phyloP scores from a whole-genome alignment of 2,113 vertebrate species.

The Gallinago undulata region DNA sequence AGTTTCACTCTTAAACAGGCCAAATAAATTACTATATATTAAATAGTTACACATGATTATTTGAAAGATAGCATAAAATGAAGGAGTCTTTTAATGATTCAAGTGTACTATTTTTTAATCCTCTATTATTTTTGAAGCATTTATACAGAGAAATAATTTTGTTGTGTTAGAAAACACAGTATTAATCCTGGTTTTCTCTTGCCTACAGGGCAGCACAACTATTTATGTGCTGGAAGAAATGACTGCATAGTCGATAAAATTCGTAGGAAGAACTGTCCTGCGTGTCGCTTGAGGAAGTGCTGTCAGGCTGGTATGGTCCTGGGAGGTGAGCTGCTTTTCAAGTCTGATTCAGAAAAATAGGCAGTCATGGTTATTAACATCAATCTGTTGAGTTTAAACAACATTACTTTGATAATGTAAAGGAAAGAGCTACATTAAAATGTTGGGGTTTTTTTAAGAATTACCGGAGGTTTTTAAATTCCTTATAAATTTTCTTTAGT shows the following conservation, averaged over 20 bases:
- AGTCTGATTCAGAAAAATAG: background rate
- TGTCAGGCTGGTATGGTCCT: slow-evolving; percentile 98
- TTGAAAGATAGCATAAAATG: background rate
- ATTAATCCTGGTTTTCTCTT: background rate
- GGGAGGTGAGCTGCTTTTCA: slow-evolving; percentile 83
- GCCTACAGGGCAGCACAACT: slow-evolving; percentile 91
- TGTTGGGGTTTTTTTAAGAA: background rate
- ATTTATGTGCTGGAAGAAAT: slow-evolving; percentile 96
- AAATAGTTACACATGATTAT: background rate
- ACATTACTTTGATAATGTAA: background rate
- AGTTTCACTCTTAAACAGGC: background rate
- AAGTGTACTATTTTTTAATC: background rate
- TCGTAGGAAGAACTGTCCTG: slow-evolving; percentile 96
- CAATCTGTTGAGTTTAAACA: background rate
- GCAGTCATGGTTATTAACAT: background rate
- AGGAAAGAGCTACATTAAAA: background rate
- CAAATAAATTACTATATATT: background rate
- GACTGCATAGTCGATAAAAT: slow-evolving; percentile 99
- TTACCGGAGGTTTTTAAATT: background rate
- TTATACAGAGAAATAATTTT: background rate
- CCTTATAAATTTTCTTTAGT: background rate
- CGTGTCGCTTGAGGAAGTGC: slow-evolving; percentile 95
- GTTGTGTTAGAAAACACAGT: background rate
- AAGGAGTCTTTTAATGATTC: background rate
- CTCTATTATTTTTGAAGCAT: background rate